Evolutionary conservation across 2,113 vertebrate species (phyloP).

Genomic region (Pogona vitticeps): DNA sequence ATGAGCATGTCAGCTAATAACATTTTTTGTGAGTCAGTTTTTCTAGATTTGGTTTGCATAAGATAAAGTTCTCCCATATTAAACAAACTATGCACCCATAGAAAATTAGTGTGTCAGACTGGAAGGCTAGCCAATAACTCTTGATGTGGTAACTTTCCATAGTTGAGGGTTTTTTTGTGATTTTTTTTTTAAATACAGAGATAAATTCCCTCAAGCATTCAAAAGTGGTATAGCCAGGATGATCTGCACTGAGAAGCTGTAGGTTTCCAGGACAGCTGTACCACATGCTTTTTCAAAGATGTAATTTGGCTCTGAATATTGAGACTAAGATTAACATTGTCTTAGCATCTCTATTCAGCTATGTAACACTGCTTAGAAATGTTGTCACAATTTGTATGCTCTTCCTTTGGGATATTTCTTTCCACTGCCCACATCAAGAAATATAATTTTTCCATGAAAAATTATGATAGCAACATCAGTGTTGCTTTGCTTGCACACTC

Average conservation of each 20-base stretch:
- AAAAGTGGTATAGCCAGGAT: background rate
- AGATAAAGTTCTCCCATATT: background rate
- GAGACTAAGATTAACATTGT: background rate
- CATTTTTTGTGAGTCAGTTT: background rate
- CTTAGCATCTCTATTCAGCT: background rate
- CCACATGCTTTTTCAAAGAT: background rate
- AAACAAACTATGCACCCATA: background rate
- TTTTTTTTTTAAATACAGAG: background rate
- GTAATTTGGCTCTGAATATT: background rate
- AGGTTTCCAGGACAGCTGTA: background rate
- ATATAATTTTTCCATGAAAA: slow-evolving; percentile 24
- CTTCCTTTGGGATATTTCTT: background rate
- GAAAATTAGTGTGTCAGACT: background rate
- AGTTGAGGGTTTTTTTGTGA: too few relatives aligned
- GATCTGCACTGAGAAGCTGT: background rate
- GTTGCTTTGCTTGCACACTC: slow-evolving; percentile 17
- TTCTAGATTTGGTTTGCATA: background rate
- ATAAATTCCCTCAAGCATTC: background rate
- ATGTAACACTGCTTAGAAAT: background rate
- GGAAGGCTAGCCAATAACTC: background rate
- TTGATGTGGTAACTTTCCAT: background rate
- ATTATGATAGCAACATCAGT: slow-evolving; percentile 2
- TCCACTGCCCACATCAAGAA: slow-evolving; percentile 2
- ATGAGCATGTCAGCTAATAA: slow-evolving; percentile 9
- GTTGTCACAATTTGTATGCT: slow-evolving; percentile 6